Evolutionary conservation across 2,888 invertebrate genomes (phyloP).

Genomic region (Ctena decussata): DNA sequence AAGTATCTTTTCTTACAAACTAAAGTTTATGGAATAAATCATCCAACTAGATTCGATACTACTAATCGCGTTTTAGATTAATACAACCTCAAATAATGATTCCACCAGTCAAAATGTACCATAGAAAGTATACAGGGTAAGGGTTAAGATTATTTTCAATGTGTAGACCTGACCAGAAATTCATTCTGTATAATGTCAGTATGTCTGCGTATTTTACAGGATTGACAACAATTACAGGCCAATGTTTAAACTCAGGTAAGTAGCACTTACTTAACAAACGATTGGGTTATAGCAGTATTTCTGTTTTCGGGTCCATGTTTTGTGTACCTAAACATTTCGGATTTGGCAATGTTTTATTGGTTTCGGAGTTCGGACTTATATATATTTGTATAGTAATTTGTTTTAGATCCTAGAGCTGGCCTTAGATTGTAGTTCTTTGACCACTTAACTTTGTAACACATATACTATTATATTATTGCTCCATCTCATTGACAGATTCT

Average conservation of each 20-base stretch:
- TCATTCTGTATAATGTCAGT: not conserved
- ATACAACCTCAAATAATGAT: not conserved
- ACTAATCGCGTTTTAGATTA: no score
- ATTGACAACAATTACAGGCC: not conserved
- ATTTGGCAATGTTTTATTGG: not conserved
- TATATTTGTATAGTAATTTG: not conserved
- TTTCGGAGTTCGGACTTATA: not conserved
- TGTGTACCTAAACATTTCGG: not conserved
- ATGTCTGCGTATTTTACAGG: not conserved
- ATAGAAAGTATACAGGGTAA: not conserved
- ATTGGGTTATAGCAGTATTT: not conserved
- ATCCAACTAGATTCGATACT: no score
- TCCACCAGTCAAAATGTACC: no score
- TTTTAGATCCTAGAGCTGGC: no score
- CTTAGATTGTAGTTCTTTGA: no score
- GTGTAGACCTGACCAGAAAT: not conserved
- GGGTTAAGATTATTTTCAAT: not conserved
- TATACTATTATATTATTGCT: no score
- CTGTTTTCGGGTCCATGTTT: not conserved
- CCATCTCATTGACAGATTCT: no score
- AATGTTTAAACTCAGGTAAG: conserved; percentile 2
- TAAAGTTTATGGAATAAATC: no score
- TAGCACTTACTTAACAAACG: not conserved
- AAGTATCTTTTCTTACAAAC: no score
- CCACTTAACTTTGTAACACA: no score